Percentiles rank a stretch among this genome's conserved stretches.
These are phyloP conservation scores for Dasypolia templi DNA, from an alignment of 2,888 invertebrate species.

Conservation along the genomic window DNA sequence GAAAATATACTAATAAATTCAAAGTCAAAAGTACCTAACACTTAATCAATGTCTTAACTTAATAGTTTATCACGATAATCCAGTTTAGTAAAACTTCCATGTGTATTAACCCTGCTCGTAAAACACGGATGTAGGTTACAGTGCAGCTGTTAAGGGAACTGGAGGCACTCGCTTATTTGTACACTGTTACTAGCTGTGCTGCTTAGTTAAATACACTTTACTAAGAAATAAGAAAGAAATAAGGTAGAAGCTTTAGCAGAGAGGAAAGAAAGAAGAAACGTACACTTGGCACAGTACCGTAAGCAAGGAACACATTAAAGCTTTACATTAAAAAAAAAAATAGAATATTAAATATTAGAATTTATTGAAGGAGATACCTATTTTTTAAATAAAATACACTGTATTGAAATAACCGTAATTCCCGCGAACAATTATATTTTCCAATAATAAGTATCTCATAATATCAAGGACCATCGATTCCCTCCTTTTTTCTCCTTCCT, in stretches of 20 bases:
- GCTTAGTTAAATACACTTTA: conserved; percentile 8
- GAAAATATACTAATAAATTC: too few relatives aligned
- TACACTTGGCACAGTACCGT: neutral
- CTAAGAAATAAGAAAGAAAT: neutral
- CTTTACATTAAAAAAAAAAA: too few relatives aligned
- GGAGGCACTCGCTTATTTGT: conserved; percentile 29
- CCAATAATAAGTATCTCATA: too few relatives aligned
- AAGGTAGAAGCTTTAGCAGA: too few relatives aligned
- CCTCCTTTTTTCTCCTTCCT: too few relatives aligned
- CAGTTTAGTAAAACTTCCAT: conserved; percentile 11
- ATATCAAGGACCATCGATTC: too few relatives aligned
- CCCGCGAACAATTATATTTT: too few relatives aligned
- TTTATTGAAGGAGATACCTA: too few relatives aligned
- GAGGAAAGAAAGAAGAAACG: neutral
- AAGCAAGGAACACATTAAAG: too few relatives aligned
- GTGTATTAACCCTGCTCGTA: conserved; percentile 28
- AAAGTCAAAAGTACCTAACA: neutral
- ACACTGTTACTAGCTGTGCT: neutral
- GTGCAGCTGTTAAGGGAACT: conserved; percentile 35
- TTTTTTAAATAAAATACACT: too few relatives aligned
- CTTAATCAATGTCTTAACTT: neutral
- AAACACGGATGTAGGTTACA: conserved; percentile 39
- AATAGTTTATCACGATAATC: conserved; percentile 3
- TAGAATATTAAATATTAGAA: too few relatives aligned
- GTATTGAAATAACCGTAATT: too few relatives aligned